Evolutionary conservation across 2,888 invertebrate species (phyloP).

Genomic region (Sturmia bella): DNA sequence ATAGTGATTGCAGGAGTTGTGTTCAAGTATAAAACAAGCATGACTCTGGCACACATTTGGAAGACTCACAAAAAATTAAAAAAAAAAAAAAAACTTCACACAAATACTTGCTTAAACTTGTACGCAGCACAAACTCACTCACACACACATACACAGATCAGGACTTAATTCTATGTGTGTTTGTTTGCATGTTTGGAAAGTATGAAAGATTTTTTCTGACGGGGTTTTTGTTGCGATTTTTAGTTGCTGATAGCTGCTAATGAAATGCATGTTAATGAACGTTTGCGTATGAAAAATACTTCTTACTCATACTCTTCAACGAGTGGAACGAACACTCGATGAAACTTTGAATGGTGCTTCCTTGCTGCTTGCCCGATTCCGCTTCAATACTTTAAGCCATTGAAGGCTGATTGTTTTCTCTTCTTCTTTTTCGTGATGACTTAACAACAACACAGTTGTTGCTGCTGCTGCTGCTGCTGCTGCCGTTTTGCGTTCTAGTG

Average conservation of each 20-base stretch:
- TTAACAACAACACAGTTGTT: constrained; percentile 62
- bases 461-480: constrained; percentile 7
- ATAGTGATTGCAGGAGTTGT: constrained; percentile 34
- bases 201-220: background rate
- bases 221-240: constrained; percentile 54
- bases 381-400: constrained; percentile 36
- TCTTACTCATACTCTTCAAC: constrained; percentile 3
- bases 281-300: constrained; percentile 55
- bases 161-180: constrained; percentile 1
- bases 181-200: background rate
- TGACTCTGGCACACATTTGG: constrained; percentile 58
- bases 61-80: constrained; percentile 27
- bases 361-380: constrained; percentile 7
- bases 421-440: constrained; percentile 32
- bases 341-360: background rate
- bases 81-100: constrained; percentile 13
- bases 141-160: background rate
- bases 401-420: constrained; percentile 23
- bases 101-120: constrained; percentile 26
- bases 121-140: constrained; percentile 37
- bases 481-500: background rate
- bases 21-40: constrained; percentile 62
- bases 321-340: background rate
- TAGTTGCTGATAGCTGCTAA: constrained; percentile 66
- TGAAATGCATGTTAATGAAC: constrained; percentile 72